A percentile compares a stretch with the other conserved stretches of the same genome.
Conservation (phyloP, 1,140 invertebrate species). For the Heliothis subflexa region DNA sequence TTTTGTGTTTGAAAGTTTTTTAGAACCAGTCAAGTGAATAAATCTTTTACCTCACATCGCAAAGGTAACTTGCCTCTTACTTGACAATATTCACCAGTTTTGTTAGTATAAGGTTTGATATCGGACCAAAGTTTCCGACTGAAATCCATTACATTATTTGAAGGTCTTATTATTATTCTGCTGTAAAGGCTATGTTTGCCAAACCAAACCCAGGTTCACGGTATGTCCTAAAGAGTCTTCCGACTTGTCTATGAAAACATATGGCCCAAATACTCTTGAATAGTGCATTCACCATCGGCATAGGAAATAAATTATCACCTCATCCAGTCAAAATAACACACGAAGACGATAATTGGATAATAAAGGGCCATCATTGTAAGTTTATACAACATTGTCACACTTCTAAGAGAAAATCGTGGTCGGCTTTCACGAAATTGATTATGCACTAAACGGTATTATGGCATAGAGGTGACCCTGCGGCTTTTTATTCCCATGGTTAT, state of each 20-base stretch:
- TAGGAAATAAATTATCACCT: conserved; percentile 2
- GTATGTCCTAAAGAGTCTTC: no score
- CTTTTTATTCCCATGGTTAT: conserved; percentile 10
- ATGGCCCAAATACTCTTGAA: background rate
- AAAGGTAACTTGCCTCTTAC: no score
- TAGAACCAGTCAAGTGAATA: no score
- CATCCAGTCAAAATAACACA: background rate
- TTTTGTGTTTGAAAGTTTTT: background rate
- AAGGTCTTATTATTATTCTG: no score
- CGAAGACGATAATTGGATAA: conserved; percentile 20
- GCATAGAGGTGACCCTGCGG: conserved; percentile 14
- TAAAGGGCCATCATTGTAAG: conserved; percentile 8
- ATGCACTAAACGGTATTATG: conserved; percentile 28
- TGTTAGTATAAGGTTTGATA: no score
- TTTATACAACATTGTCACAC: conserved; percentile 10
- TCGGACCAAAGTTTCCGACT: no score
- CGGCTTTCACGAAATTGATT: conserved; percentile 33
- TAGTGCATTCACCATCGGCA: background rate
- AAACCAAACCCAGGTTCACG: no score
- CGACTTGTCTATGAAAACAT: no score
- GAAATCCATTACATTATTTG: no score
- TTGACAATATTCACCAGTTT: no score
- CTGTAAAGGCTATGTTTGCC: no score
- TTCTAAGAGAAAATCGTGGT: conserved; percentile 22
- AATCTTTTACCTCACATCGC: no score